phyloP scores from a whole-genome alignment of 2,888 invertebrate genomes.

The Gari tellinella region DNA sequence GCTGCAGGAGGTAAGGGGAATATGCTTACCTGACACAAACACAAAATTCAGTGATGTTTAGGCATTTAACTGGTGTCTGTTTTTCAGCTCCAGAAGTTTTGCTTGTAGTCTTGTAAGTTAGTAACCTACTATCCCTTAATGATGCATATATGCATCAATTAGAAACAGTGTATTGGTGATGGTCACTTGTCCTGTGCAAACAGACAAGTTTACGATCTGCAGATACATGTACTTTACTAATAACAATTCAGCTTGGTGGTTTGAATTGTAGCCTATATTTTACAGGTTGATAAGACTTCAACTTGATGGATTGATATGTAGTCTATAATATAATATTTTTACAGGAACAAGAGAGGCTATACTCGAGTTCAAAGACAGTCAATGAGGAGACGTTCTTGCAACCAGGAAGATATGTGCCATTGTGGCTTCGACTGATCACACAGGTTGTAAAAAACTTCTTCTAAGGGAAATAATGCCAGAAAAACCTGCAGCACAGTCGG shows the following conservation, averaged over 20 bases:
- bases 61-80: too few species aligned
- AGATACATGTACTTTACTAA: background rate
- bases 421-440: conserved; percentile 92
- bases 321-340: background rate
- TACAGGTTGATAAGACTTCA: background rate
- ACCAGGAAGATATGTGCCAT: conserved; percentile 89
- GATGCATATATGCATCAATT: too few species aligned
- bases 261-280: background rate
- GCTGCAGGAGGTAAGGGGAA: conserved; percentile 87
- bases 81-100: too few species aligned
- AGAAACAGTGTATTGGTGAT: too few species aligned
- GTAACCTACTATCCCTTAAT: too few species aligned
- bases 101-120: too few species aligned
- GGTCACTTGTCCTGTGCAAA: too few species aligned
- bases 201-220: too few species aligned
- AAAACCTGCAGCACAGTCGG: background rate
- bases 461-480: conserved; percentile 36
- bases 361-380: conserved; percentile 85
- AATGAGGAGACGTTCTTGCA: conserved; percentile 87
- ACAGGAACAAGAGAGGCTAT: conserved; percentile 90
- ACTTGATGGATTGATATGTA: too few species aligned
- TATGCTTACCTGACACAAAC: too few species aligned
- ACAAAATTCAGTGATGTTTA: too few species aligned
- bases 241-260: background rate
- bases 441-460: conserved; percentile 82